Evolutionary conservation across 2,888 invertebrate genomes (phyloP), one percentile per base, ranked within the genome.

Genomic region (Drosophila mettleri): DNA sequence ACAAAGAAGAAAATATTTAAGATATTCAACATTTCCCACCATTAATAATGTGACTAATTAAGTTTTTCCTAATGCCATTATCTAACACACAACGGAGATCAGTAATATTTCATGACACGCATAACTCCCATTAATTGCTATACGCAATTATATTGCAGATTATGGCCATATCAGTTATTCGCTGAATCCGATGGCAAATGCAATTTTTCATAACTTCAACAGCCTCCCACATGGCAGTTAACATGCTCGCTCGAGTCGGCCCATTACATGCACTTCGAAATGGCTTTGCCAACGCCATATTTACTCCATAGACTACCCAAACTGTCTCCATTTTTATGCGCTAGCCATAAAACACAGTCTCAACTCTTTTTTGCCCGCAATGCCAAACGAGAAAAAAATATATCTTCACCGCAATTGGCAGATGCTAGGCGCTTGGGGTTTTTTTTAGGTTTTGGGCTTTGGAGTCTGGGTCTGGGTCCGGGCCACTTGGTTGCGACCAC

Each of bases 401-500:
- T 45, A 69, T 72, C 65, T 61, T 65, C 33, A 45, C 27, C 16
- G 69, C 74, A 76, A 75, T 69, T 69, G 65, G 71, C 79, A 75
- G 61, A 46, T 65, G 73, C 49, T 49, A 9, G 49, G 33, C 49
- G 34, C 36, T 16, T 38, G 48, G 14, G 3, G 18, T 29, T n/a
- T 39, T 27, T 27, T 24, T 36, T 62, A 14, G 55, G 41, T 31
- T 53, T 58, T 53, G 20, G 57, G 51, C 53, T 53, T 45, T 51
- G 61, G 64, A 52, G 68, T 60, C 49, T 49, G 49, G 49, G 60
- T 51, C 58, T 46, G 67, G 43, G 62, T 55, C 22, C 33, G 62
- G 80, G 80, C 86, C 86, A 86, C 88, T 85, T 87, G 83, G 83
- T 58, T 59, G 86, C 80, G 61, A 73, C 86, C 86, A 66, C 70